Evolutionary conservation across 2,113 vertebrate genomes (phyloP), one percentile per base, ranked within the genome.

Genomic region (Fregata magnificens): DNA sequence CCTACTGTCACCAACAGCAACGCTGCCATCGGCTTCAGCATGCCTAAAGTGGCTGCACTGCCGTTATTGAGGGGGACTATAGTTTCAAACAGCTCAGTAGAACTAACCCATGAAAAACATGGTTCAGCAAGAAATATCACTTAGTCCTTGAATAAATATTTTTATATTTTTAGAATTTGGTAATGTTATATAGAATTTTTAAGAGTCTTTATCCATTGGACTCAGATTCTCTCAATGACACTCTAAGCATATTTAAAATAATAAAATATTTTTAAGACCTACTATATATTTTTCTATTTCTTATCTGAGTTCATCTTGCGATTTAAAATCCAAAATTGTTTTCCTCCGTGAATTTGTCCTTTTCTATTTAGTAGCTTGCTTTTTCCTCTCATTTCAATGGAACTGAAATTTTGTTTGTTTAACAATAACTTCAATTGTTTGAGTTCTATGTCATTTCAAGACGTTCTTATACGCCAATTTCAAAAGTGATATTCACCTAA

Each of bases 1-100:
- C 31, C 17, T 28, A 6, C 26, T 3, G 1, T 9, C 49, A 69
- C 17, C 82, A 38, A 21, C 21, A 34, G 24, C 32, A 55, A n/a
- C 36, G 5, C 7, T 18, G 31, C 24, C 59, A 13, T 42, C 1
- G 5, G 44, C 28, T 67, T 42, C 63, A 36, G 42, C 8, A 0
- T 2, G 47, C 52, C 29, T 16, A 1, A 59, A 11, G 28, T 7
- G 22, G n/a, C 24, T 58, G 11, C 14, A 4, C 0, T 71, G 45
- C 61, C 2, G 0, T 25, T 56, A 40, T 1, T 17, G 13, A 80
- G 49, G 5, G 13, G 7, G 15, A 36, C n/a, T 24, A 67, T 1
- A 11, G 36, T 42, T 65, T 55, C 69, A 61, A 45, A 26, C 10
- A 77, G 36, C 34, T 78, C 50, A 36, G 42, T 19, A 31, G 65